Evolutionary conservation across 1,140 invertebrate species (phyloP), one percentile per base, ranked within the genome.

Genomic region (Drosophila erecta): DNA sequence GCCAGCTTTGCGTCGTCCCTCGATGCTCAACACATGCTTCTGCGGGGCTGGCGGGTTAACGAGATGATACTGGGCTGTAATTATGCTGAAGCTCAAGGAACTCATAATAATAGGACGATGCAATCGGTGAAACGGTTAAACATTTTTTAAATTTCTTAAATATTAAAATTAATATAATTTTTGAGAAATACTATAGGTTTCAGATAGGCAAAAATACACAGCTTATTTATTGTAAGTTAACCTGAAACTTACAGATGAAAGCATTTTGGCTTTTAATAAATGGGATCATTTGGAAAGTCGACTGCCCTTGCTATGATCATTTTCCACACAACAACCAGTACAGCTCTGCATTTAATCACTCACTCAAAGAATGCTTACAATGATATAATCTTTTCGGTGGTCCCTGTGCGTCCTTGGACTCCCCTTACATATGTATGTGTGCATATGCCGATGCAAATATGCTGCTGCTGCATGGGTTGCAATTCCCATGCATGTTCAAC

Each of bases 401-500:
- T 38, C 46, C 44, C 44, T 38, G 17, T 22, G 40, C 41, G 64
- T 43, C 51, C 43, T 69, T 53, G 56, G 58, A 40, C 50, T 74
- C 50, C 50, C 58, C 41, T 49, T 74, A 14, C 50, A 46, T 38
- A 46, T 57, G 41, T 43, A n/a, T 33, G 24, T 44, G 59, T 71
- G 60, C 65, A 70, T 62, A 83, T 83, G 67, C 72, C 83, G 84
- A 89, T 89, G 84, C 76, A 84, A 89, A 89, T 80, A 75, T 76
- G 72, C 79, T 85, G 76, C 58, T 67, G 62, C 49, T 79, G 76
- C 24, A 35, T 17, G 14, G 2, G 30, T 10, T 38, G 84, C 81
- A 86, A 89, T 89, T 89, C 84, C 84, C 86, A 89, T 89, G 79
- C 84, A 89, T 89, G 85, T 89, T 89, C 79, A 89, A 89, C 84